A percentile compares a stretch with the other conserved stretches of the same genome.
Evolutionary conservation across 1,140 invertebrate species (phyloP).

Genomic region (Saccostrea echinata): DNA sequence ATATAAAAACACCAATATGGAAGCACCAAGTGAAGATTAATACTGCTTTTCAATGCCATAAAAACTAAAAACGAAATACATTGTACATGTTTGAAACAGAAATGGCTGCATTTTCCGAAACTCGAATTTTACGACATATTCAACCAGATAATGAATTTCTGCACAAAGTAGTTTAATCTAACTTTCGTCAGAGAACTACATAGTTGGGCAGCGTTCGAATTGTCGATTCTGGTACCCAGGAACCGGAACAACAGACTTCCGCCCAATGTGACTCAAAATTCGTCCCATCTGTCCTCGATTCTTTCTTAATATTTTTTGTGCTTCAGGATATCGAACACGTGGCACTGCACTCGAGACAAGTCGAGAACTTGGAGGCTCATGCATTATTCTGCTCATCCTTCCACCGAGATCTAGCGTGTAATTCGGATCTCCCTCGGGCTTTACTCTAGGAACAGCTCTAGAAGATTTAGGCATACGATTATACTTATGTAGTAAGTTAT

Average conservation of each 20-base stretch:
- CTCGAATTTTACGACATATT: too few species aligned
- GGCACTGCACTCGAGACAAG: constrained; percentile 61
- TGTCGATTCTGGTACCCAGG: constrained; percentile 45
- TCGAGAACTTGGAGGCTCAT: constrained; percentile 59
- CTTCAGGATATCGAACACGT: constrained; percentile 59
- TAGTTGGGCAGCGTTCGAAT: constrained; percentile 34
- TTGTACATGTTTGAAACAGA: not conserved
- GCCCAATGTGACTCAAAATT: constrained; percentile 47
- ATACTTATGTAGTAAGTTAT: constrained; percentile 69
- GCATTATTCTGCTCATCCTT: constrained; percentile 69
- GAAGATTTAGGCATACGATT: constrained; percentile 65
- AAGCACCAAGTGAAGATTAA: too few species aligned
- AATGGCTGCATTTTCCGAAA: too few species aligned
- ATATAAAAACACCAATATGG: too few species aligned
- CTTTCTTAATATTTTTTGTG: constrained; percentile 49
- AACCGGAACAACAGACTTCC: constrained; percentile 43
- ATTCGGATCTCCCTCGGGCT: constrained; percentile 72
- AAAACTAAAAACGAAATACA: not conserved
- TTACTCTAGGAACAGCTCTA: constrained; percentile 72
- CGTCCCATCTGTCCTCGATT: constrained; percentile 46
- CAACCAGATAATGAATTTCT: too few species aligned
- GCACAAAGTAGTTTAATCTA: not conserved
- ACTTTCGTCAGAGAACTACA: not conserved
- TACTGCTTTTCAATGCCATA: too few species aligned
- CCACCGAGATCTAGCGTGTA: constrained; percentile 69